Percentiles rank a stretch among this genome's conserved stretches.
Conservation (phyloP, 30 jellyfish, hydroid and myxozoan species). For the Sanderia malayensis region DNA sequence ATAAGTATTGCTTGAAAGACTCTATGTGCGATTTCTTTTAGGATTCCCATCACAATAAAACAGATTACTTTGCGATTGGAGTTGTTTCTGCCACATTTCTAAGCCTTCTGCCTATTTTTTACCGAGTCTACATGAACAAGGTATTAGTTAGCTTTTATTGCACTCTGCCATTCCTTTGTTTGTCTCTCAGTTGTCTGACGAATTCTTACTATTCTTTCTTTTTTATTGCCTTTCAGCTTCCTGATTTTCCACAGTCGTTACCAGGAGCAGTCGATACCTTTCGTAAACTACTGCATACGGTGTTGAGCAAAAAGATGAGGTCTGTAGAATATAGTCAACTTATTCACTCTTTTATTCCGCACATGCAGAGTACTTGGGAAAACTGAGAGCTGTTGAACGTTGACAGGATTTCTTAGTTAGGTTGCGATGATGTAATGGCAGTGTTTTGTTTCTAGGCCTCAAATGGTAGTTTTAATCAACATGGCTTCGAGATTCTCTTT, state of each 20-base stretch:
- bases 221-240: slow-evolving; percentile 19
- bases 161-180: neutral
- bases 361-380: too few relatives aligned
- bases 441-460: slow-evolving; percentile 62
- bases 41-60: slow-evolving; percentile 50
- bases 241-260: slow-evolving; percentile 38
- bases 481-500: slow-evolving; percentile 72
- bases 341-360: too few relatives aligned
- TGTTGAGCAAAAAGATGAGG: slow-evolving; percentile 37
- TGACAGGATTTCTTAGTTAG: too few relatives aligned
- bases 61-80: slow-evolving; percentile 75
- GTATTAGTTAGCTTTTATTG: slow-evolving; percentile 20
- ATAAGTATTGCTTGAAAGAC: too few relatives aligned
- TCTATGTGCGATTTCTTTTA: neutral
- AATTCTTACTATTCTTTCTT: neutral
- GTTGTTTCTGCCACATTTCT: slow-evolving; percentile 59
- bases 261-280: slow-evolving; percentile 6
- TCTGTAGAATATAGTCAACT: too few relatives aligned
- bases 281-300: slow-evolving; percentile 13
- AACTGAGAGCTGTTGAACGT: too few relatives aligned
- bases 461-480: slow-evolving; percentile 76
- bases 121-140: slow-evolving; percentile 46
- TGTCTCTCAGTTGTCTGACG: too few relatives aligned
- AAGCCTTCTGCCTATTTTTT: slow-evolving; percentile 63
- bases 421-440: too few relatives aligned